Evolutionary conservation across 2,113 vertebrate genomes (phyloP).

Genomic region (Eulemur macaco): DNA sequence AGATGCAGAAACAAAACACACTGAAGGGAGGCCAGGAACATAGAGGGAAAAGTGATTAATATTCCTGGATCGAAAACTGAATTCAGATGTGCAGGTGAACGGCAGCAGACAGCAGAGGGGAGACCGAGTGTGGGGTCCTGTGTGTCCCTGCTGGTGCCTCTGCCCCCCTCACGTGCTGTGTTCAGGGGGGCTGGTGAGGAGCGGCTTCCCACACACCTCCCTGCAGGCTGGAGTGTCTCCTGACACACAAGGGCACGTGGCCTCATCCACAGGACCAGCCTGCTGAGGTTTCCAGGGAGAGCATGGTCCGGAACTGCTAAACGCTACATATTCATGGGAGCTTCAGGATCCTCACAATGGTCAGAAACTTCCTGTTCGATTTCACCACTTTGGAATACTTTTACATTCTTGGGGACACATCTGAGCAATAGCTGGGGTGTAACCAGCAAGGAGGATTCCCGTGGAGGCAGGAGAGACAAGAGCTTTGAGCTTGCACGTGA

Average conservation of each 20-base stretch:
- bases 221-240: neutral
- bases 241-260: rapidly evolving
- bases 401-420: neutral
- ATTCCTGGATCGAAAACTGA: neutral
- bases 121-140: rapidly evolving
- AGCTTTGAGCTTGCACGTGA: rapidly evolving
- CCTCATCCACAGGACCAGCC: neutral
- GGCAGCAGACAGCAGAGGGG: no score
- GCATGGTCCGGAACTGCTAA: rapidly evolving
- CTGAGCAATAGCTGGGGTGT: neutral
- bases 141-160: rapidly evolving
- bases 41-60: neutral
- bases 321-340: rapidly evolving
- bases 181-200: no score
- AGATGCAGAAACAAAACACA: neutral
- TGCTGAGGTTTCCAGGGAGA: rapidly evolving
- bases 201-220: neutral
- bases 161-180: neutral
- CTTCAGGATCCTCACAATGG: rapidly evolving
- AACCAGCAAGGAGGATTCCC: neutral
- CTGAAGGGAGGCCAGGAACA: no score
- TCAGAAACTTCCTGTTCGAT: neutral
- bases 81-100: neutral
- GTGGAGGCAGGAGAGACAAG: rapidly evolving
- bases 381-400: neutral